Base-by-base conservation (phyloP, 2,113 vertebrate genomes). In the Carassius auratus region DNA sequence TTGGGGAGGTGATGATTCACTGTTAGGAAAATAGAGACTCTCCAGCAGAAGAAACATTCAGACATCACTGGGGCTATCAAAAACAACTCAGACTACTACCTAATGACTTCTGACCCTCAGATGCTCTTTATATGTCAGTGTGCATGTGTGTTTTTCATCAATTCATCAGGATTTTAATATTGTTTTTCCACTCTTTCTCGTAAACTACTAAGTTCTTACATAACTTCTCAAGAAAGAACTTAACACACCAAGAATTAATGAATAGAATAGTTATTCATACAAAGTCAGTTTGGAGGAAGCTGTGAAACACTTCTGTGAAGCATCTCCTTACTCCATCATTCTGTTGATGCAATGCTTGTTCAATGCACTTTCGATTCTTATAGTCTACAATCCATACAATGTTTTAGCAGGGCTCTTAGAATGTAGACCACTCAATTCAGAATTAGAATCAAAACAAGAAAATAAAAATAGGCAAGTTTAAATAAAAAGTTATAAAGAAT, bases 1-100 rank as follows among this genome's bases (percentile, higher is more conserved):
- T 84, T 19, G 69, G 69, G 69, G 69, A 73, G 13, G 10, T 48
- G 38, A 74, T 77, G 85, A 80, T 26, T 88, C 68, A 81, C 76
- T 48, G 26, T 36, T 66, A 68, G 23, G 26, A 52, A 84, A 84
- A 75, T 55, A 76, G 33, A 59, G 33, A 7, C 17, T 74, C 81
- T 52, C 12, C 8, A 17, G 55, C 14, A 80, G 76, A 45, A 79
- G 83, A 75, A 78, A 86, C 45, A 80, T 36, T 62, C 13, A 85
- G 85, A 64, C 38, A 64, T 75, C 83, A 69, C 17, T 33, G 38
- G 23, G 62, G 55, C 66, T 62, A 57, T 45, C 38, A 81, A n/a
- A 8, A 61, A 45, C 68, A 17, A 38, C 30, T 23, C 52, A 62
- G 52, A 50, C 77, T 64, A 30, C 84, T 84, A 84, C 69, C 68